A percentile compares a stretch with the other conserved stretches of the same genome.
Conservation (phyloP, 2,888 invertebrate species). For the Xiphydria camelus region DNA sequence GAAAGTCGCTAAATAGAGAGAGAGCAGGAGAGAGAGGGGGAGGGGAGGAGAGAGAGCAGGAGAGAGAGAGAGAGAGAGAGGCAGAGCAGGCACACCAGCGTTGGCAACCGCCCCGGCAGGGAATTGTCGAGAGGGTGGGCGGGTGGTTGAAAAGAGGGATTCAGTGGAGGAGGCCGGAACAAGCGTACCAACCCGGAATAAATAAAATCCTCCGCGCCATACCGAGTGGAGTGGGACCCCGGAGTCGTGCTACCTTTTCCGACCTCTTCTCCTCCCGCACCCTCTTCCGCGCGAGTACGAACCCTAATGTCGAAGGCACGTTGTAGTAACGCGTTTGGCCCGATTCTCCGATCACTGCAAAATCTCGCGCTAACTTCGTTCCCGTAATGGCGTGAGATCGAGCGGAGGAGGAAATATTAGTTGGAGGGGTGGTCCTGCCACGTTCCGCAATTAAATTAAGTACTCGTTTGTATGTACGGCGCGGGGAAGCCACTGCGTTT, state of each 20-base stretch:
- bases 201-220: conserved; percentile 40
- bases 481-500: no score
- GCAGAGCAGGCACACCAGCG: conserved; percentile 21
- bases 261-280: conserved; percentile 13
- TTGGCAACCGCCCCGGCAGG: conserved; percentile 36
- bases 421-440: no score
- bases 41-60: conserved; percentile 17
- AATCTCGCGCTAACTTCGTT: conserved; percentile 30
- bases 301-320: no score
- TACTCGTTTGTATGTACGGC: no score
- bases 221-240: no score
- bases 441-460: no score
- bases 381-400: no score
- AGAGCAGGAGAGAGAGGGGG: conserved; percentile 18
- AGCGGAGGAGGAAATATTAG: no score
- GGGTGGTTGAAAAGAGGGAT: conserved; percentile 39
- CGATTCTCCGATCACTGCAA: conserved; percentile 32
- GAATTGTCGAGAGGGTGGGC: conserved; percentile 32
- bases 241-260: conserved; percentile 24
- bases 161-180: conserved; percentile 37
- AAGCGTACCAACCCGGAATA: conserved; percentile 46
- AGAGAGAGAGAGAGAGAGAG: conserved; percentile 14
- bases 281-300: neutral
- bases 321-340: neutral
- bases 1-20: conserved; percentile 35